phyloP scores from a whole-genome alignment of 2,797 vertebrate genomes.

The Gallinago stenura region DNA sequence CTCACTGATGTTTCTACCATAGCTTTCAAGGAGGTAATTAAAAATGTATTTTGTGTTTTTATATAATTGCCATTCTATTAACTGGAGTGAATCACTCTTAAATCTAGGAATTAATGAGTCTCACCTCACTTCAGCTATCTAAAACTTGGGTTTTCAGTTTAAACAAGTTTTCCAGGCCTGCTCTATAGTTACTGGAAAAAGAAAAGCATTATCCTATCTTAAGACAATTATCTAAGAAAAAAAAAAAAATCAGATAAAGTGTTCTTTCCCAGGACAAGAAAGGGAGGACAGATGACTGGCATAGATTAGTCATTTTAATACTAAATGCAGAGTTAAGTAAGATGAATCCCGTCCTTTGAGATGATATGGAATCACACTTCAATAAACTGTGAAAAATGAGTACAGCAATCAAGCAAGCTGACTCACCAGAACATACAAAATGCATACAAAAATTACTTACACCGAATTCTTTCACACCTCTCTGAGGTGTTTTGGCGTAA shows the following conservation, averaged over 20 bases:
- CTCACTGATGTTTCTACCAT: not conserved
- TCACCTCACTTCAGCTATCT: constrained; percentile 30
- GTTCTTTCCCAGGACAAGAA: not conserved
- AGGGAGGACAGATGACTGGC: constrained; percentile 28
- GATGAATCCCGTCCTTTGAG: constrained; percentile 7
- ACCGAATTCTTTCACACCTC: constrained; percentile 97
- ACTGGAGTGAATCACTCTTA: constrained; percentile 37
- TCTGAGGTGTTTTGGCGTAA: constrained; percentile 93
- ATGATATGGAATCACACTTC: constrained; percentile 34
- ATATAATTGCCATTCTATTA: constrained; percentile 42
- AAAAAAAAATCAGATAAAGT: not conserved
- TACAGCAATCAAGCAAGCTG: constrained; percentile 13
- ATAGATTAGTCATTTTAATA: constrained; percentile 14
- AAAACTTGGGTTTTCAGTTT: constrained; percentile 17
- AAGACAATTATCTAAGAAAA: not conserved
- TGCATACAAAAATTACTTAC: constrained; percentile 79
- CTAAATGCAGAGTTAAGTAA: constrained; percentile 12
- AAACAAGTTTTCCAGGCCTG: constrained; percentile 2
- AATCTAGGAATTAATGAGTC: constrained; percentile 40
- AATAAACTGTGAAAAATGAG: constrained; percentile 20
- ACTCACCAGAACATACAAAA: constrained; percentile 1
- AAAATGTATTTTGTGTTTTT: constrained; percentile 38
- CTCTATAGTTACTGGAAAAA: not conserved
- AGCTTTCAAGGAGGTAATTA: constrained; percentile 39
- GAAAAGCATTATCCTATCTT: not conserved